These are phyloP conservation scores for Latrodectus elegans DNA, from an alignment of 2,888 invertebrate genomes.

Conservation along the genomic window DNA sequence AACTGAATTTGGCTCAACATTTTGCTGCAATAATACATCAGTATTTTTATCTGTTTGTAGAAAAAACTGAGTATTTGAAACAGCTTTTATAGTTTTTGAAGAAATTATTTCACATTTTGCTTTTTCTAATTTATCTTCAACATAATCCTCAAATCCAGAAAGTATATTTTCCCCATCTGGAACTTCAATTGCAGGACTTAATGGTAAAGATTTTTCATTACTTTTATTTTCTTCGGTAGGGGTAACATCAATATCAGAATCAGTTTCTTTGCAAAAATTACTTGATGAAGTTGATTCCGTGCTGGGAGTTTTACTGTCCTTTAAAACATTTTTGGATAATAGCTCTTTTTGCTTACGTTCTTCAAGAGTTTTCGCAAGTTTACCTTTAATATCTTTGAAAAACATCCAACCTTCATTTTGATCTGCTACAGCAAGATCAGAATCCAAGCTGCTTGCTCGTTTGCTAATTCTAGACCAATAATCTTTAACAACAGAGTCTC, in stretches of 20 bases:
- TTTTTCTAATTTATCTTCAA: conserved; percentile 37
- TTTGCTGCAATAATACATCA: background rate
- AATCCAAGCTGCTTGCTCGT: conserved; percentile 51
- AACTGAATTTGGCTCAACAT: conserved; percentile 15
- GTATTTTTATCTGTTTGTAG: conserved; percentile 12
- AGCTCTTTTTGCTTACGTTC: conserved; percentile 20
- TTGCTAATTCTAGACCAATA: conserved; percentile 59
- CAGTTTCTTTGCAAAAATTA: background rate
- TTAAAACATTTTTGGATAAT: background rate
- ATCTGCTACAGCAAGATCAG: conserved; percentile 23
- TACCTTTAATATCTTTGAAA: conserved; percentile 58
- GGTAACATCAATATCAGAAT: conserved; percentile 5
- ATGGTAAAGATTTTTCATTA: background rate
- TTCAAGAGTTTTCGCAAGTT: conserved; percentile 52
- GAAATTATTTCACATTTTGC: conserved; percentile 56
- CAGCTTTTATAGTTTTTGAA: background rate
- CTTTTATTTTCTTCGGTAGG: conserved; percentile 4
- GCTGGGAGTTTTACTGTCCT: background rate
- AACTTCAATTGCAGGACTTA: conserved; percentile 60
- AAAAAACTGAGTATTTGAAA: conserved; percentile 8
- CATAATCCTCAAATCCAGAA: conserved; percentile 27
- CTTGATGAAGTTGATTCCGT: background rate
- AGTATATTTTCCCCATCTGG: conserved; percentile 23
- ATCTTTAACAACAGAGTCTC: conserved; percentile 60
- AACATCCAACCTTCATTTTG: conserved; percentile 53